phyloP scores from a whole-genome alignment of 2,113 vertebrate species.

The Corynorhinus townsendii region DNA sequence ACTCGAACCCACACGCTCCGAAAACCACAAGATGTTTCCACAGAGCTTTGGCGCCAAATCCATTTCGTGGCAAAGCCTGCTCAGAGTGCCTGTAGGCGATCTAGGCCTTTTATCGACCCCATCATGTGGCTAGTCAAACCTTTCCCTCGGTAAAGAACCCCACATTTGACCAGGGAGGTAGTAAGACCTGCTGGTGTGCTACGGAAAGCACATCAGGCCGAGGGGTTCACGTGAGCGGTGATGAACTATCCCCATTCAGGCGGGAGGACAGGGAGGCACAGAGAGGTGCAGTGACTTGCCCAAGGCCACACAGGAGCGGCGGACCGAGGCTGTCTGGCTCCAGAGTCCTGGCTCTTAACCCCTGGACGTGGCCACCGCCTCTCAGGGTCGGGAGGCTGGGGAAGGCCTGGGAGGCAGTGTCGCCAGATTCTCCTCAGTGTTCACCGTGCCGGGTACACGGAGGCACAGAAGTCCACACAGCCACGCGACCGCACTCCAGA shows the following conservation, averaged over 20 bases:
- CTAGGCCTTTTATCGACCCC: neutral
- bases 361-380: neutral
- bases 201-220: neutral
- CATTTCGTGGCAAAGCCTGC: neutral
- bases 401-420: neutral
- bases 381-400: neutral
- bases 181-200: neutral
- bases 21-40: neutral
- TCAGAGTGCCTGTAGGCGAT: neutral
- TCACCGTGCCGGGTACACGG: rapidly evolving
- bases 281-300: neutral
- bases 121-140: neutral
- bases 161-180: neutral
- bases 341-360: neutral
- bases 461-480: neutral
- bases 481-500: neutral
- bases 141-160: neutral
- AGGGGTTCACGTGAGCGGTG: neutral
- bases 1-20: neutral
- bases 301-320: neutral
- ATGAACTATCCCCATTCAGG: neutral
- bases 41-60: neutral
- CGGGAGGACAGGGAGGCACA: neutral
- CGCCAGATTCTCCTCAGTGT: neutral
- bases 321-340: neutral